Evolutionary conservation across 2,797 vertebrate species (phyloP).

Genomic region (Odontamblyopus lacepedii): DNA sequence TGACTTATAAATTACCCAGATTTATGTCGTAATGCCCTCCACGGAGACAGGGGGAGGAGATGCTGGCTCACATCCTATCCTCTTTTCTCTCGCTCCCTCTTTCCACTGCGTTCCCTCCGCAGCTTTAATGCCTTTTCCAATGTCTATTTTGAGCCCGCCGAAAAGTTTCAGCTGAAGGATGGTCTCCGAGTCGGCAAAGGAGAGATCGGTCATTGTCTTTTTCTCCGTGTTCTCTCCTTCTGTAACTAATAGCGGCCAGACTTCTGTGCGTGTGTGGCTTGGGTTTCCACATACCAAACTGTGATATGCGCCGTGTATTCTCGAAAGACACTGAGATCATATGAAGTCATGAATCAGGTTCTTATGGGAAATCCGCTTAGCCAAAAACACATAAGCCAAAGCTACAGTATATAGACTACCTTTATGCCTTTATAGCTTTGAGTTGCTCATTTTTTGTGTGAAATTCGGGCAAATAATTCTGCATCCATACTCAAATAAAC

Average conservation of each 20-base stretch:
- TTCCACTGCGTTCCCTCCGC: conserved; percentile 54
- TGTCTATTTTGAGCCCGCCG: conserved; percentile 70
- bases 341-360: too few species aligned
- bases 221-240: conserved; percentile 55
- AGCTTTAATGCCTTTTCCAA: conserved; percentile 75
- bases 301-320: not conserved
- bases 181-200: conserved; percentile 65
- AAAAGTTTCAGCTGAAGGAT: conserved; percentile 74
- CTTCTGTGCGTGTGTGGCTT: conserved; percentile 19
- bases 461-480: too few species aligned
- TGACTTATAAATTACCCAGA: conserved; percentile 40
- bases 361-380: too few species aligned
- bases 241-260: conserved; percentile 71
- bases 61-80: conserved; percentile 54
- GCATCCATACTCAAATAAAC: too few species aligned
- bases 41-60: conserved; percentile 36
- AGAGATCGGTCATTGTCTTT: conserved; percentile 74
- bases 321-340: too few species aligned
- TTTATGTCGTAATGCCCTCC: conserved; percentile 28
- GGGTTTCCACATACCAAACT: not conserved
- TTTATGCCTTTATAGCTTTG: too few species aligned
- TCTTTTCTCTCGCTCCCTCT: conserved; percentile 52
- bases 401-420: too few species aligned
- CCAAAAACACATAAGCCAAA: too few species aligned
- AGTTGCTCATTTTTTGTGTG: too few species aligned